phyloP scores from a whole-genome alignment of 2,888 invertebrate species.

The Drosophila suboccidentalis region DNA sequence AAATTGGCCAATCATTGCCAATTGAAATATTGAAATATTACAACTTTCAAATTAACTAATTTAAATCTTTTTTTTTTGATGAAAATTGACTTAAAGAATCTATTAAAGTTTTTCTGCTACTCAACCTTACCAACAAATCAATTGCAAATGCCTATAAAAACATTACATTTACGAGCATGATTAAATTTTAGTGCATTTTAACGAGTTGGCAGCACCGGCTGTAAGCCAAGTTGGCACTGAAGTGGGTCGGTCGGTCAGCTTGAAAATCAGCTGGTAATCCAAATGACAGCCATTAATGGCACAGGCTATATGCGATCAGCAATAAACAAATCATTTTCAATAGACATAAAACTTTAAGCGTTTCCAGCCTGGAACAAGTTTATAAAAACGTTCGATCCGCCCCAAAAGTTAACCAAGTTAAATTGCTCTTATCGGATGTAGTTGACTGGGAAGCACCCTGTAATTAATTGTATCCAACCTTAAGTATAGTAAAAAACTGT shows the following conservation, averaged over 20 bases:
- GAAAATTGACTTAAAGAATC: conserved; percentile 3
- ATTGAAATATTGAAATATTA: too few species aligned
- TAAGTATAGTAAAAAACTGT: neutral
- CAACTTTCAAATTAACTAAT: too few species aligned
- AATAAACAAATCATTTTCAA: conserved; percentile 76
- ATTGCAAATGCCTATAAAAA: conserved; percentile 33
- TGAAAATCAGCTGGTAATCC: conserved; percentile 58
- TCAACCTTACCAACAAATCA: conserved; percentile 28
- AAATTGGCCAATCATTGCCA: too few species aligned
- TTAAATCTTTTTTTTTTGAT: neutral
- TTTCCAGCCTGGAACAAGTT: conserved; percentile 53
- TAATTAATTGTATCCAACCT: neutral
- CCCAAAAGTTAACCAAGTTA: conserved; percentile 29
- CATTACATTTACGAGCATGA: conserved; percentile 47
- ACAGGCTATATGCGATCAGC: conserved; percentile 69
- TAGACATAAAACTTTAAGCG: conserved; percentile 48
- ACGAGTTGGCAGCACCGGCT: conserved; percentile 41
- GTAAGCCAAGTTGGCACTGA: conserved; percentile 18
- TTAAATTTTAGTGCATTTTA: conserved; percentile 40
- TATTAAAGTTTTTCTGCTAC: conserved; percentile 8
- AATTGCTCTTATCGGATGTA: neutral
- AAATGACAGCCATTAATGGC: conserved; percentile 76
- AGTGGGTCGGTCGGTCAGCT: conserved; percentile 64
- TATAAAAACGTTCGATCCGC: conserved; percentile 43
- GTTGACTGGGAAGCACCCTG: conserved; percentile 5